Percentiles rank a stretch among this genome's conserved stretches.
phyloP scores from a whole-genome alignment of 2,888 invertebrate species.

The Pristionchus exspectatus region DNA sequence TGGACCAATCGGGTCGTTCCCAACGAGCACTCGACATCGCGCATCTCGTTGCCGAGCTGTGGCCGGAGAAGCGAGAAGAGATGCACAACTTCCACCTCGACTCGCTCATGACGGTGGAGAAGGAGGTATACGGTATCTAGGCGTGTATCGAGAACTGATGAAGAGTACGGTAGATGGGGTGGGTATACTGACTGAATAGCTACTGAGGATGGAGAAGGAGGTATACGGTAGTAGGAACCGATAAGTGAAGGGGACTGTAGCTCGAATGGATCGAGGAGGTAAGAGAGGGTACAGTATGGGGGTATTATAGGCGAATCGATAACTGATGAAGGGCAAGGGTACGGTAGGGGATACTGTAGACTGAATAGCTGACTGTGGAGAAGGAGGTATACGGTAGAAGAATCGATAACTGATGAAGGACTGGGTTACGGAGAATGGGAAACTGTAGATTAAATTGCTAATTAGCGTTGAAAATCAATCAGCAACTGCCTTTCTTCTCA shows the following conservation, averaged over 20 bases:
- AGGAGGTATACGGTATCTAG: neutral
- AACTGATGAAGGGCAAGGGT: neutral
- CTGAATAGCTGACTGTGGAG: neutral
- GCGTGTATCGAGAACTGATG: neutral
- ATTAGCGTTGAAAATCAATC: neutral
- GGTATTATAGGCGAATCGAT: neutral
- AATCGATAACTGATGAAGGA: neutral
- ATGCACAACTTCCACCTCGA: neutral
- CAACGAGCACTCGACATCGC: neutral
- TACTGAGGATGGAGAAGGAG: neutral
- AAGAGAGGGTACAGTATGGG: neutral
- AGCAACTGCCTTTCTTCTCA: neutral
- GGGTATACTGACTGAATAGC: too few species aligned
- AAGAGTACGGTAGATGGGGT: too few species aligned
- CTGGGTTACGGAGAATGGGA: neutral
- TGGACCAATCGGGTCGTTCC: neutral
- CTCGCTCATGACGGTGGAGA: neutral
- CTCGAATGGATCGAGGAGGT: neutral
- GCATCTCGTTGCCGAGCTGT: neutral
- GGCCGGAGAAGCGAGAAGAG: neutral
- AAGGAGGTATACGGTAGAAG: neutral
- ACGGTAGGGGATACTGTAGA: neutral
- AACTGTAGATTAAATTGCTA: neutral
- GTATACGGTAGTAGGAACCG: neutral
- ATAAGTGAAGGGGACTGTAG: neutral